Evolutionary conservation across 2,113 vertebrate species (phyloP), one percentile per base, ranked within the genome.

Genomic region (Prietella phreatophila): DNA sequence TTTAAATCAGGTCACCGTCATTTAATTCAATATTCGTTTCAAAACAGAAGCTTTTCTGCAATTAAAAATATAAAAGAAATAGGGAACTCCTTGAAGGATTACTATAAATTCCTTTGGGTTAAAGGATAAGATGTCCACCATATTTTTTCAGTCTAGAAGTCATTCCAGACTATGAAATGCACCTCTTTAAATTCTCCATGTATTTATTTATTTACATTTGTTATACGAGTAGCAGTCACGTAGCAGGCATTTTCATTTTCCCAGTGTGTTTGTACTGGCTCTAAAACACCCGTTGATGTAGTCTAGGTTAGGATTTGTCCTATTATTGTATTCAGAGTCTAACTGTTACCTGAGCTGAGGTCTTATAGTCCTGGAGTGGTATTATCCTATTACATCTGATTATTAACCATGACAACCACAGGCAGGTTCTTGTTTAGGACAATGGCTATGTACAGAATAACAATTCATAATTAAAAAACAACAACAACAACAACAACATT

Each of bases 11-110:
- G 93, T 75, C 63, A 63, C 33, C 61, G 93, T 91, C 89, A 93
- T 95, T 95, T 94, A 93, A 94, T 61, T 93, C 93, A 94, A 95
- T 94, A 93, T 93, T 92, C 92, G 90, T 63, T 94, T 93, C 93
- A 93, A 94, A 94, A 94, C 91, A 93, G 93, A 88, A 86, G 92
- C 92, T 93, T 93, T 94, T 94, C 93, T 92, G 95, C 5, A 42
- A 82, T 81, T 58, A 60, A 60, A 81, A 80, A 33, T 10, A 20
- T 55, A 36, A 79, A 80, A 56, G 30, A 42, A 55, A 82, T 47
- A 25, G 33, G 22, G 30, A 61, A 39, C 4, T 60, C 19, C 33
- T 30, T 30, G n/a, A 36, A n/a, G 50, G 7, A 19, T 80, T 56
- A 53, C 17, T 58, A 82, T 27, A 20, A 60, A 61, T 25, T 61